Evolutionary conservation across 2,888 invertebrate genomes (phyloP).

Genomic region (Busseola fusca): DNA sequence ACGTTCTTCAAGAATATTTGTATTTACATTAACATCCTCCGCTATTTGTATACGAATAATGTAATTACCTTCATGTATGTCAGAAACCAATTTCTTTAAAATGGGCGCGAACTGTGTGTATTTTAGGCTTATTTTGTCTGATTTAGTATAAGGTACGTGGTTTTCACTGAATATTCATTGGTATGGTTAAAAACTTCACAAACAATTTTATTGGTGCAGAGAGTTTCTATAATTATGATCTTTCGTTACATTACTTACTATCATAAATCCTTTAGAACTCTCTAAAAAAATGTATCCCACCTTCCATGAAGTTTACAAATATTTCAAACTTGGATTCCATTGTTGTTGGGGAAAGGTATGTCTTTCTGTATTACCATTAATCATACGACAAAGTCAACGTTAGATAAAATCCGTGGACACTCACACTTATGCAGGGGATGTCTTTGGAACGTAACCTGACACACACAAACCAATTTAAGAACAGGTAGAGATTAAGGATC

Average conservation of each 20-base stretch:
- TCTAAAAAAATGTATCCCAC: conserved; percentile 15
- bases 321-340: conserved; percentile 74
- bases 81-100: conserved; percentile 61
- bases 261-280: conserved; percentile 18
- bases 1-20: conserved; percentile 78
- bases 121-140: conserved; percentile 20
- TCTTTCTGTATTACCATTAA: conserved; percentile 82
- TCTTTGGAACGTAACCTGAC: conserved; percentile 56
- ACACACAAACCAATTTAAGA: conserved; percentile 67
- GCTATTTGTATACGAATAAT: conserved; percentile 82
- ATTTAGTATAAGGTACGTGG: background rate
- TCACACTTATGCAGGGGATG: conserved; percentile 60
- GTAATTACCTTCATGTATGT: conserved; percentile 71
- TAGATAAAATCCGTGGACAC: conserved; percentile 79
- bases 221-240: background rate
- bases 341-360: conserved; percentile 82
- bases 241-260: background rate
- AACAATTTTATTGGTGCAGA: background rate
- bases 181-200: background rate
- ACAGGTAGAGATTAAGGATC: conserved; percentile 66
- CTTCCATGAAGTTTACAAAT: conserved; percentile 66
- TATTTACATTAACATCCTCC: conserved; percentile 81
- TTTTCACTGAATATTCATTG: conserved; percentile 8
- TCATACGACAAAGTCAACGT: conserved; percentile 78
- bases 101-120: conserved; percentile 31